A percentile compares a stretch with the other conserved stretches of the same genome.
Conservation (phyloP, 1,140 invertebrate genomes). For the Macrosteles quadrilineatus region DNA sequence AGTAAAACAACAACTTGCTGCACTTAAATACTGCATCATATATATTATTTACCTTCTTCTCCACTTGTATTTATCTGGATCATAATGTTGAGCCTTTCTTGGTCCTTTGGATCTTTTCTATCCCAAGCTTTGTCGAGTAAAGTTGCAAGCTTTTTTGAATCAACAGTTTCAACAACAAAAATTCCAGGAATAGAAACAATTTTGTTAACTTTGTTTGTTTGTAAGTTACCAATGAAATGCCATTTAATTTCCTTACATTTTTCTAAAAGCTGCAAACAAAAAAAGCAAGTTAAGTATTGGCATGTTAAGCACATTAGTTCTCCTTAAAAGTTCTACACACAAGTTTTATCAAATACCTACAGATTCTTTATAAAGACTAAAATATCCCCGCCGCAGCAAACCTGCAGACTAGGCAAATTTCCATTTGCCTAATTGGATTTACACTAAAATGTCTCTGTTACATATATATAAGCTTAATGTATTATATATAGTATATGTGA, state of each 20-base stretch:
- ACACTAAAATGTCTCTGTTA: too few relatives aligned
- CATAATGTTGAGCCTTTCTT: slow-evolving; percentile 73
- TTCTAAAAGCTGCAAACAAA: slow-evolving; percentile 62
- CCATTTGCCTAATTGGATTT: too few relatives aligned
- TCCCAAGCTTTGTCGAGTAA: slow-evolving; percentile 75
- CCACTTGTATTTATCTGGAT: slow-evolving; percentile 96
- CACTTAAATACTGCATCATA: too few relatives aligned
- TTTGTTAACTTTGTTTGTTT: slow-evolving; percentile 92
- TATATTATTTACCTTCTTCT: slow-evolving; percentile 91
- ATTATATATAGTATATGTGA: too few relatives aligned
- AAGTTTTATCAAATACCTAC: background rate
- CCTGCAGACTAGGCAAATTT: too few relatives aligned
- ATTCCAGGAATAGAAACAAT: slow-evolving; percentile 71
- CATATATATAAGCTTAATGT: too few relatives aligned
- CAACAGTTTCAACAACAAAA: slow-evolving; percentile 85
- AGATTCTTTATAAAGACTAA: background rate
- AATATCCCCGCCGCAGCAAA: too few relatives aligned
- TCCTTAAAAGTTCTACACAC: background rate
- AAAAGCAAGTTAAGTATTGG: slow-evolving; percentile 19
- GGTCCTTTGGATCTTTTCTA: slow-evolving; percentile 56
- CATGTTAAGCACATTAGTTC: background rate
- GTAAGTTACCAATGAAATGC: slow-evolving; percentile 97
- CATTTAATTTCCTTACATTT: slow-evolving; percentile 91
- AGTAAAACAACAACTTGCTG: too few relatives aligned
- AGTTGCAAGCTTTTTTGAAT: slow-evolving; percentile 80